Evolutionary conservation across 64 coral and sea anemone genomes (phyloP).

Genomic region (Astreopora myriophthalma): DNA sequence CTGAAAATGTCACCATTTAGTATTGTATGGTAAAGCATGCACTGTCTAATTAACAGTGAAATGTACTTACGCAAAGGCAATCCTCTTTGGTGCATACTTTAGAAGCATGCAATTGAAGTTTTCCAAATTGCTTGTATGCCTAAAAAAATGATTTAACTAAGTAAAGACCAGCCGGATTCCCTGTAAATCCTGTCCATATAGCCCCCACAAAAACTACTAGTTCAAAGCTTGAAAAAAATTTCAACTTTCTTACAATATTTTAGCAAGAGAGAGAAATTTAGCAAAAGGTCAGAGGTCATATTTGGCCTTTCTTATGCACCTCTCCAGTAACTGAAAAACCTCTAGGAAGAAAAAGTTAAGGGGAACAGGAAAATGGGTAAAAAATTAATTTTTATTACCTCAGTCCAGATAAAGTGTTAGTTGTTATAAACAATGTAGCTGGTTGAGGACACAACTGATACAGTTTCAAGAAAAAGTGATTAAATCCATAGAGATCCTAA

Average conservation of each 20-base stretch:
- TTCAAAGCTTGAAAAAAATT: not conserved
- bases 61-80: slow-evolving; percentile 44
- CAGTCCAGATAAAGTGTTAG: not conserved
- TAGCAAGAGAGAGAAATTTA: not conserved
- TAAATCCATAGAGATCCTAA: not conserved
- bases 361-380: not conserved
- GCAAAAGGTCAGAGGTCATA: not conserved
- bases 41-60: not conserved
- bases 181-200: slow-evolving; percentile 25
- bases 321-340: not conserved
- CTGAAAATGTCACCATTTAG: slow-evolving; percentile 11
- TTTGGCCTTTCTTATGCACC: not conserved
- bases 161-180: not conserved
- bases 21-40: not conserved
- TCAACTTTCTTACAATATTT: not conserved
- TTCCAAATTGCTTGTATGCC: slow-evolving; percentile 74
- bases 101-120: slow-evolving; percentile 78
- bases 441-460: not conserved
- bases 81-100: too few species aligned
- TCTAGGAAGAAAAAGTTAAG: not conserved
- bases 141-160: slow-evolving; percentile 26
- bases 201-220: slow-evolving; percentile 39
- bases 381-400: not conserved
- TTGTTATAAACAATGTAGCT: not conserved
- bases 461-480: not conserved